Evolutionary conservation across 2,888 invertebrate genomes (phyloP).

Genomic region (Myathropa florea): DNA sequence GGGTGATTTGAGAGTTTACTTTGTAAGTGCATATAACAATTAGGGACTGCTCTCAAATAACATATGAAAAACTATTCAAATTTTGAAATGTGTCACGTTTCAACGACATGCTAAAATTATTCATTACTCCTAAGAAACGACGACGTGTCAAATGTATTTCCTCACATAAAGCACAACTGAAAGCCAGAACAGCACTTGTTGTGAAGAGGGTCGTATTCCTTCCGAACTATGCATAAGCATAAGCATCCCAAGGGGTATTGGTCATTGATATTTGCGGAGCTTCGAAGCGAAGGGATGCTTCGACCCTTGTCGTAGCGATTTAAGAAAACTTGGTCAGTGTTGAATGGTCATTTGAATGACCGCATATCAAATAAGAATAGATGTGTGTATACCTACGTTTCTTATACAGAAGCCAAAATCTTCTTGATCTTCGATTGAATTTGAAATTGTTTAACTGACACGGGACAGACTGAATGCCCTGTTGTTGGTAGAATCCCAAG

Average conservation of each 20-base stretch:
- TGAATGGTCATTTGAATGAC: conserved; percentile 40
- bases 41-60: conserved; percentile 4
- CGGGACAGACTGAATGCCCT: conserved; percentile 18
- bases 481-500: conserved; percentile 51
- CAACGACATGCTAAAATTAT: conserved; percentile 43
- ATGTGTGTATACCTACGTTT: neutral
- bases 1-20: conserved; percentile 53
- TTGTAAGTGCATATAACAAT: conserved; percentile 61
- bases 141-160: conserved; percentile 50
- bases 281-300: conserved; percentile 29
- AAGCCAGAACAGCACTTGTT: conserved; percentile 26
- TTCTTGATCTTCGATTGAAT: conserved; percentile 53
- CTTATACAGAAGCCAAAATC: neutral
- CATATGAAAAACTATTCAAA: conserved; percentile 44
- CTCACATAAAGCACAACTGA: conserved; percentile 34
- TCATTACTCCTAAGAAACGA: conserved; percentile 40
- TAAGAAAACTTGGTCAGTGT: conserved; percentile 28
- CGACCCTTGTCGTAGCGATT: conserved; percentile 42
- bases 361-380: neutral
- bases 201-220: conserved; percentile 30
- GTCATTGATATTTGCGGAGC: conserved; percentile 52
- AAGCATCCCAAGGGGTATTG: conserved; percentile 29
- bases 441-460: conserved; percentile 43
- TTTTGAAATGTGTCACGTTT: conserved; percentile 55
- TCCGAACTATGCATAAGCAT: neutral